Percentiles rank a stretch among this genome's conserved stretches.
Conservation (phyloP, 1,140 invertebrate species). For the Trigoniulus corallinus region DNA sequence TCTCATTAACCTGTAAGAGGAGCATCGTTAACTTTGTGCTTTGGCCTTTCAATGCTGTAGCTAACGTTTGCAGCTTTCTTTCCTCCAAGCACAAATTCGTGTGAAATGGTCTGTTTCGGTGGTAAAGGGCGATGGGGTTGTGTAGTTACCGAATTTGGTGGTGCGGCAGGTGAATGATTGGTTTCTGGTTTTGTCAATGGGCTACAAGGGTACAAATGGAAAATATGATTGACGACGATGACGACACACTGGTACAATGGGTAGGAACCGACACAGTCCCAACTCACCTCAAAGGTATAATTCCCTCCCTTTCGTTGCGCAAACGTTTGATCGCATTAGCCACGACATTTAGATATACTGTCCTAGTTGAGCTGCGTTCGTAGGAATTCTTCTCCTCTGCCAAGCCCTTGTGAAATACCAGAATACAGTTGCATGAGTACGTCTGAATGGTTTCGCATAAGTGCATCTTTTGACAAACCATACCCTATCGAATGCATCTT, state of each 20-base stretch:
- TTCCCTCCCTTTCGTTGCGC: conserved; percentile 19
- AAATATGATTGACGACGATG: conserved; percentile 2
- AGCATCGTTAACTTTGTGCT: conserved; percentile 19
- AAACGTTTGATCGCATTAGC: conserved; percentile 55
- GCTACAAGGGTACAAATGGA: too few relatives aligned
- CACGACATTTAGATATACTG: conserved; percentile 69
- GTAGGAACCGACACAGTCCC: too few relatives aligned
- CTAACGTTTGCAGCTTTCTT: conserved; percentile 39
- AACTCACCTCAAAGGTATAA: conserved; percentile 7
- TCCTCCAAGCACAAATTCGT: conserved; percentile 44
- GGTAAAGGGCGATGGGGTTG: neutral
- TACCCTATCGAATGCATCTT: conserved; percentile 52
- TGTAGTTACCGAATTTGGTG: conserved; percentile 2
- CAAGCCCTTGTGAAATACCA: too few relatives aligned
- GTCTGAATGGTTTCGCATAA: too few relatives aligned
- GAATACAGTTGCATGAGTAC: too few relatives aligned
- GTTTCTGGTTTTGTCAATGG: conserved; percentile 7
- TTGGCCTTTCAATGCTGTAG: conserved; percentile 48
- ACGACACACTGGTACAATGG: too few relatives aligned
- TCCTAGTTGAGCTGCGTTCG: conserved; percentile 53
- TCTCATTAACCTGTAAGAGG: neutral
- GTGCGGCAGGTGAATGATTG: conserved; percentile 11
- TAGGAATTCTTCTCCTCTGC: conserved; percentile 57
- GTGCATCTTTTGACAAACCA: too few relatives aligned
- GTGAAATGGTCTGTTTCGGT: conserved; percentile 31